Base-by-base conservation (phyloP, 2,797 vertebrate genomes). In the Tauraco hartlaubi region DNA sequence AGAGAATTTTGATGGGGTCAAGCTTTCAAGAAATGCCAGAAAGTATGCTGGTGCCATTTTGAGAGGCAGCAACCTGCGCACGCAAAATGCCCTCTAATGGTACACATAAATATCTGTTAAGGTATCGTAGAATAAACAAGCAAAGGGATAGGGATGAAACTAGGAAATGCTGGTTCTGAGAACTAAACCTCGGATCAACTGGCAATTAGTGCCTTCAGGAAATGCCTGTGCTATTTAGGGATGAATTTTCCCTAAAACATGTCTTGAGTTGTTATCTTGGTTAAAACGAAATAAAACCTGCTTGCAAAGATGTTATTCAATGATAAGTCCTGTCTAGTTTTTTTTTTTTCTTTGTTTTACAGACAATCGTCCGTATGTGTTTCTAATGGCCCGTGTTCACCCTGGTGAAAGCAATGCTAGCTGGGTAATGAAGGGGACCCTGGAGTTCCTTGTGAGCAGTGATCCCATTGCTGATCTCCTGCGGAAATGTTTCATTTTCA, bases 391-490 rank as follows among this genome's bases (percentile, higher is more conserved):
- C 8, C 98, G 99, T 1, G 99, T 99, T 54, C 99, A 99, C 84
- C 99, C 99, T 1, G 99, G 99, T 3, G 99, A 99, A 93, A 99
- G 99, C 92, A 99, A 99, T 52, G 97, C 99, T 94, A 99, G 99
- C 43, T 99, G 99, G 99, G 99, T 99, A 79, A 99, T 99, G 99
- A 99, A 99, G 96, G 99, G 99, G 6, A 98, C 98, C 5, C 92
- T 99, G 97, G 99, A 99, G 95, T 99, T 99, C 93, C 98, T 99
- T 17, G 98, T 98, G 96, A 99, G 99, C 94, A 92, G 14, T 3
- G 98, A 99, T 63, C 98, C 98, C 2, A 98, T 98, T 58, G 99
- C 99, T 14, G 97, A 98, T 91, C 98, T 98, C 78, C 96, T 99
- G 90, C 94, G 99, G 72, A 99, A 99, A 76, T 98, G 98, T 39